Percentiles rank a stretch among this genome's conserved stretches.
These are phyloP conservation scores for Sphaeramia orbicularis DNA, from an alignment of 2,797 vertebrate species.

Conservation along the genomic window DNA sequence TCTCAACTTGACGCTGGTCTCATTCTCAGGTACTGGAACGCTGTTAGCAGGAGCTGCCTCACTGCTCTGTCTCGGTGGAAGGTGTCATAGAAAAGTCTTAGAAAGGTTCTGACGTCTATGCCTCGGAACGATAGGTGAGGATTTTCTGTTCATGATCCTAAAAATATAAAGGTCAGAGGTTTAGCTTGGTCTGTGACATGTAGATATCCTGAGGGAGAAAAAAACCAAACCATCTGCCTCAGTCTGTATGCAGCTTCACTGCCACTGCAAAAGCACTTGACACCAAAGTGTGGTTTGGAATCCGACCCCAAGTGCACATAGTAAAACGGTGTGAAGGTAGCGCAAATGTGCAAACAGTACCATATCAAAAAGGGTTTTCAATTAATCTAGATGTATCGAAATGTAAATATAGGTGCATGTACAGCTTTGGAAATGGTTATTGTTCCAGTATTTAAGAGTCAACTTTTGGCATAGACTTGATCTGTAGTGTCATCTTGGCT, in stretches of 20 bases:
- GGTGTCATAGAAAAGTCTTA: conserved; percentile 84
- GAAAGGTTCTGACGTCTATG: conserved; percentile 79
- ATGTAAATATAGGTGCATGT: neutral
- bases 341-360: too few species aligned
- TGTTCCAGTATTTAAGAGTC: too few species aligned
- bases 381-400: too few species aligned
- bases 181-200: conserved; percentile 18
- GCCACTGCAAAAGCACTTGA: too few species aligned
- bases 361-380: too few species aligned
- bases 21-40: conserved; percentile 85
- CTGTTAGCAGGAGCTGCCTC: conserved; percentile 85
- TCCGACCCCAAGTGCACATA: too few species aligned
- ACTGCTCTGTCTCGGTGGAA: conserved; percentile 86
- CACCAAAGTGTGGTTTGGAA: too few species aligned
- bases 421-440: too few species aligned
- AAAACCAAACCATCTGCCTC: conserved; percentile 4
- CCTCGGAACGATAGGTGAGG: conserved; percentile 82
- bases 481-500: too few species aligned
- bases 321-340: too few species aligned
- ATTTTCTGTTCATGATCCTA: conserved; percentile 76
- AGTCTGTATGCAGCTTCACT: neutral
- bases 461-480: too few species aligned
- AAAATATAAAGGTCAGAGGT: conserved; percentile 61
- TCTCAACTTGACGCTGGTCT: conserved; percentile 82
- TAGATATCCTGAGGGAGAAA: conserved; percentile 21